A percentile compares a stretch with the other conserved stretches of the same genome.
Conservation (phyloP, 2,113 vertebrate genomes). For the Clarias batrachus region DNA sequence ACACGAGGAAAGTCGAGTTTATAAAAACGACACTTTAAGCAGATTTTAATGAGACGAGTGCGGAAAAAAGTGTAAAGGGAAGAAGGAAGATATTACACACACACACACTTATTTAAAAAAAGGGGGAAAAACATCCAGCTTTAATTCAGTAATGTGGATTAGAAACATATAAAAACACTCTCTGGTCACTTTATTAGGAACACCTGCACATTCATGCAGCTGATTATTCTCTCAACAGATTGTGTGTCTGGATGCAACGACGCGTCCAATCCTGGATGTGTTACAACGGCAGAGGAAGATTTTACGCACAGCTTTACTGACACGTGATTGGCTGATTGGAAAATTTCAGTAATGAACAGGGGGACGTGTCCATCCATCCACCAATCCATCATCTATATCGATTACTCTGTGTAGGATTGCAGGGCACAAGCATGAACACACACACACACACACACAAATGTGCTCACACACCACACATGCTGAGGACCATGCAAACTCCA, state of each 20-base stretch:
- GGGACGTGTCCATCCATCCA: background rate
- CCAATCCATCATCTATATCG: no score
- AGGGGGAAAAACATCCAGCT: background rate
- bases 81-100: background rate
- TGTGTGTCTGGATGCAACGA: background rate
- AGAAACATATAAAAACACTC: background rate
- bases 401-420: no score
- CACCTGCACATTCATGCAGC: background rate
- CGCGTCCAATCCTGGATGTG: background rate
- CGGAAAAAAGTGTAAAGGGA: background rate
- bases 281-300: background rate
- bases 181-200: background rate
- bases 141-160: background rate
- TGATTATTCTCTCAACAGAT: background rate
- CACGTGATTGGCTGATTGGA: background rate
- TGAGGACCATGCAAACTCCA: no score
- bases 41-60: conserved; percentile 18
- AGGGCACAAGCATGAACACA: no score
- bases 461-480: no score
- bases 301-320: background rate
- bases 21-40: background rate
- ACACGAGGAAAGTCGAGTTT: background rate
- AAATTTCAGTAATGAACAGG: background rate
- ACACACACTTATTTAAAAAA: background rate
- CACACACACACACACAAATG: no score